Evolutionary conservation across 2,113 vertebrate species (phyloP).

Genomic region (Zosterops hypoxanthus): DNA sequence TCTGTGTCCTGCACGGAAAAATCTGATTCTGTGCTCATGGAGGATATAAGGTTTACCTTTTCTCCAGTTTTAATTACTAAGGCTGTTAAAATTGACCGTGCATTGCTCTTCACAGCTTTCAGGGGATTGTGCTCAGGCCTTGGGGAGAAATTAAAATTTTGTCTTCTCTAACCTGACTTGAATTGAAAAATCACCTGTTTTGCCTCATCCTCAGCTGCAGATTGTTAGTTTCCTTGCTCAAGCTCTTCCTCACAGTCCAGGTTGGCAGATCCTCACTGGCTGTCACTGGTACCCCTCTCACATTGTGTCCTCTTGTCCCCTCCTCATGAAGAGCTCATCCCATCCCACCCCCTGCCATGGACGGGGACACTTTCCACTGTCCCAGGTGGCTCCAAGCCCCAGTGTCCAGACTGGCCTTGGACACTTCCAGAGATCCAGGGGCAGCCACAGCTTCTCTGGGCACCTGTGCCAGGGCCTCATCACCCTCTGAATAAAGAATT

Average conservation of each 20-base stretch:
- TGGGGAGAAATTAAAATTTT: background rate
- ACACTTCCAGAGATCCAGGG: background rate
- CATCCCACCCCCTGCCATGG: background rate
- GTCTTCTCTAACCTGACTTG: background rate
- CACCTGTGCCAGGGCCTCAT: accelerated
- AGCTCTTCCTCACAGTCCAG: background rate
- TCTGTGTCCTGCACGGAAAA: background rate
- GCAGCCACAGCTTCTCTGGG: background rate
- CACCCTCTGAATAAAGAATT: background rate
- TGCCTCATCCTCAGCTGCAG: accelerated
- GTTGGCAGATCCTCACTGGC: background rate
- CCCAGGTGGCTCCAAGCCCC: background rate
- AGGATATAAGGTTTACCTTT: background rate
- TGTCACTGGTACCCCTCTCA: background rate
- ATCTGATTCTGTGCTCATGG: background rate
- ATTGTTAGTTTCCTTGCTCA: background rate
- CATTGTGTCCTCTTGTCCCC: background rate
- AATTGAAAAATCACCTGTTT: background rate
- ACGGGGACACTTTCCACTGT: accelerated
- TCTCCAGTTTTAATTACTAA: background rate
- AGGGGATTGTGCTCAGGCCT: background rate
- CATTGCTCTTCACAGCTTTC: background rate
- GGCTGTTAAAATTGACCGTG: background rate
- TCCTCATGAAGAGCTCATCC: background rate
- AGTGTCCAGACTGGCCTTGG: accelerated